Evolutionary conservation across 2,797 vertebrate species (phyloP), one percentile per base, ranked within the genome.

Genomic region (Oreonectes daqikongensis): DNA sequence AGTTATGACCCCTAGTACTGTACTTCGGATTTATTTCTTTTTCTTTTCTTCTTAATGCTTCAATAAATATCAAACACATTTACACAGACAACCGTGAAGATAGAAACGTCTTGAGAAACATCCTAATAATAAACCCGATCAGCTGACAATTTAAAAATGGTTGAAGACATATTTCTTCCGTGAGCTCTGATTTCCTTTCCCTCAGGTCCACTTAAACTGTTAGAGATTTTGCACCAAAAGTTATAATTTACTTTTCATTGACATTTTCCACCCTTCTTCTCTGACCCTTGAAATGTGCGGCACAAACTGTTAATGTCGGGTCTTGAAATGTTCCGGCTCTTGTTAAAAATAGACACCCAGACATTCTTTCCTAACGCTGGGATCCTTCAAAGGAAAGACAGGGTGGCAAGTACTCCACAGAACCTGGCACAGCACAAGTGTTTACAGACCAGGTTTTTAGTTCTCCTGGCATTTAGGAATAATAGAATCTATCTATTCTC

Each of bases 181-280:
- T 17, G 14, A 17, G 55, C 55, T 17, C 24, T 30, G 14, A 59
- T 28, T 8, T 59, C 6, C 53, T 57, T 57, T 26, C 53, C 55
- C 55, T 59, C 26, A 59, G 55, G 55, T 59, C 26, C 55, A 59
- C 26, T 59, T 59, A 59, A 55, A 55, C 26, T 17, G 14, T 59
- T 18, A 7, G 14, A 8, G 26, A 8, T 30, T 30, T 17, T 28
- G 55, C 55, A 59, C 55, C 55, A 8, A 55, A 52, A 55, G 55
- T 59, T 26, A 28, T 28, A 30, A 28, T 30, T 30, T 30, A 30
- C 24, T 59, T 59, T 59, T 30, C 55, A 30, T 59, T 59, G 55
- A 30, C 55, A 57, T 57, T 26, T 28, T 57, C 53, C 24, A 30
- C 14, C 15, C 26, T 59, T 42, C 40, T 26, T 22, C 15, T 59